These are phyloP conservation scores for Rissa tridactyla DNA, from an alignment of 2,113 vertebrate species.

Conservation along the genomic window DNA sequence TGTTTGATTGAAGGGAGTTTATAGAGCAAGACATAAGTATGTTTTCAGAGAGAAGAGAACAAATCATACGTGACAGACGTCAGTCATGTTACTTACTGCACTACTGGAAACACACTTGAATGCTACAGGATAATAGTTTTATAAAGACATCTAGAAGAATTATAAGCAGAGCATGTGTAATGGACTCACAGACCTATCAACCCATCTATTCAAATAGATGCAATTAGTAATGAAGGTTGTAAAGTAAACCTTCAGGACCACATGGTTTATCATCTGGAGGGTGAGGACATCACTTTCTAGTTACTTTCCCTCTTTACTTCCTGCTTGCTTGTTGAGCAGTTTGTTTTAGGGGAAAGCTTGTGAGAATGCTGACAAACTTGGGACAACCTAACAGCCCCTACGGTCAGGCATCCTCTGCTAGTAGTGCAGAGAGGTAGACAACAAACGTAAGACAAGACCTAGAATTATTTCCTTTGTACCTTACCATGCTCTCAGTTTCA, in stretches of 20 bases:
- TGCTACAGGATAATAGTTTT: slow-evolving; percentile 1
- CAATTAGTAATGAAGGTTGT: background rate
- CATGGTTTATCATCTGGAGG: background rate
- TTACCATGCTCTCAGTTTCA: background rate
- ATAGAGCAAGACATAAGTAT: background rate
- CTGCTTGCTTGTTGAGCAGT: background rate
- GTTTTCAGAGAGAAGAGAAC: slow-evolving; percentile 34
- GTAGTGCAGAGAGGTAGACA: background rate
- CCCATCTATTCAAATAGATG: background rate
- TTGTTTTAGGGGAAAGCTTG: background rate
- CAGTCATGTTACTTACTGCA: slow-evolving; percentile 33
- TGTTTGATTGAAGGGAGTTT: slow-evolving; percentile 37
- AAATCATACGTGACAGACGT: background rate
- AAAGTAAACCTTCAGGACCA: background rate
- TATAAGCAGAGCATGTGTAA: background rate
- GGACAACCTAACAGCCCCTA: background rate
- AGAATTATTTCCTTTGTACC: background rate
- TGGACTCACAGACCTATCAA: background rate
- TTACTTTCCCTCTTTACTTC: background rate
- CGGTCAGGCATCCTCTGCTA: background rate
- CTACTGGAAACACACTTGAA: slow-evolving; percentile 5
- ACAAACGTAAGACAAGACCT: background rate
- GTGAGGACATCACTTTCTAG: background rate
- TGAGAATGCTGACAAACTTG: background rate
- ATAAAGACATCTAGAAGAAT: background rate